Percentiles rank a stretch among this genome's conserved stretches.
These are phyloP conservation scores for Botia kubotai DNA, from an alignment of 2,797 vertebrate genomes.

Conservation along the genomic window DNA sequence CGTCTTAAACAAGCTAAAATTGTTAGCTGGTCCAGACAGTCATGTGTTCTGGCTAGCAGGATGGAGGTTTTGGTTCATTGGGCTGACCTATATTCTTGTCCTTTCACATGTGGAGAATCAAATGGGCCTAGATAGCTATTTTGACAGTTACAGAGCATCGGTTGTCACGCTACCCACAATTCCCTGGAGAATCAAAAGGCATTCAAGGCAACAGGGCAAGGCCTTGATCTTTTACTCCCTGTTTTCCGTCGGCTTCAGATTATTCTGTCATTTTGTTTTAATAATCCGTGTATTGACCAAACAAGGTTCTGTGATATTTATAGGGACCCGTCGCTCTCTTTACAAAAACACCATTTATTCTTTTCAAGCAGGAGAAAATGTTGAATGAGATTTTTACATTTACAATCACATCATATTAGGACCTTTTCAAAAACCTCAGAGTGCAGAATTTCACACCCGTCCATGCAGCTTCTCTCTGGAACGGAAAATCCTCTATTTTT, in stretches of 20 bases:
- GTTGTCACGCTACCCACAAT: neutral
- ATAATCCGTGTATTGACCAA: neutral
- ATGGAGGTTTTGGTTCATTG: neutral
- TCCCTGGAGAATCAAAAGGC: constrained; percentile 1
- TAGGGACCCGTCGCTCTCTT: neutral
- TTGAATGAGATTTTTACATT: constrained; percentile 61
- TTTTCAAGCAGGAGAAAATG: constrained; percentile 56
- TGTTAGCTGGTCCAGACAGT: too few relatives aligned
- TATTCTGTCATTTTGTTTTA: neutral
- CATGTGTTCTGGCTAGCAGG: neutral
- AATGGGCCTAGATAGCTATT: constrained; percentile 1
- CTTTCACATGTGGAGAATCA: constrained; percentile 31
- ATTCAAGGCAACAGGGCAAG: neutral
- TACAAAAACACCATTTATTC: constrained; percentile 7
- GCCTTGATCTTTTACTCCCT: constrained; percentile 1
- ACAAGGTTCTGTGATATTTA: neutral
- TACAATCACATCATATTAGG: constrained; percentile 45
- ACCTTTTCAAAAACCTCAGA: constrained; percentile 32
- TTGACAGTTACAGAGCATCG: neutral
- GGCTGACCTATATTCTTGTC: constrained; percentile 21
- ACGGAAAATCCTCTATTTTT: constrained; percentile 61
- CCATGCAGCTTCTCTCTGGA: constrained; percentile 60
- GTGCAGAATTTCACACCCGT: constrained; percentile 52
- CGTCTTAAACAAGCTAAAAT: too few relatives aligned
- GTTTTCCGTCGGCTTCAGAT: neutral